phyloP scores from a whole-genome alignment of 1,140 invertebrate genomes.

The Calosoma granatense region DNA sequence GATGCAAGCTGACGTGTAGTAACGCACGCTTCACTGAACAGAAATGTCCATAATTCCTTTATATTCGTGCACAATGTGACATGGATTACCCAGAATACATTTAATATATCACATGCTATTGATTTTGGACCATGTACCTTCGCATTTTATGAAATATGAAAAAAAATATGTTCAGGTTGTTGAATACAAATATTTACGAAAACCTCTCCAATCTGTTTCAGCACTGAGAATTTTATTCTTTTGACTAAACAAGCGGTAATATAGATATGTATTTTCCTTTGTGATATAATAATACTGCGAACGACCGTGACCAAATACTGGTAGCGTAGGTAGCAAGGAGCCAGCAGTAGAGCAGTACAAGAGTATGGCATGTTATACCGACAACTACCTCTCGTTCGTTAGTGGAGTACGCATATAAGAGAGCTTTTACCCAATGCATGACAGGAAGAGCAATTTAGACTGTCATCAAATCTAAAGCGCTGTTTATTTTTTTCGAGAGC shows the following conservation, averaged over 20 bases:
- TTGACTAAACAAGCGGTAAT: background rate
- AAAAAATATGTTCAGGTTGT: background rate
- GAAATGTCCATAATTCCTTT: background rate
- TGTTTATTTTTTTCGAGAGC: background rate
- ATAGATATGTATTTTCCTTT: background rate
- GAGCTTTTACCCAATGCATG: background rate
- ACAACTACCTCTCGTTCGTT: no score
- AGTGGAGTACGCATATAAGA: no score
- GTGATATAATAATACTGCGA: no score
- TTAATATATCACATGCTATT: background rate
- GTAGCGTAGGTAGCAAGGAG: no score
- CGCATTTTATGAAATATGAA: background rate
- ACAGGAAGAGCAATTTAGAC: background rate
- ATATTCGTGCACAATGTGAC: background rate
- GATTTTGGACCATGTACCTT: background rate
- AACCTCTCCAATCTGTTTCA: background rate
- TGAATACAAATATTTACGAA: background rate
- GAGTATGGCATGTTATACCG: no score
- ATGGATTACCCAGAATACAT: background rate
- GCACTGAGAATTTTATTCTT: background rate
- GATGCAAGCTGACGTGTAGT: background rate
- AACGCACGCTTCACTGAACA: background rate
- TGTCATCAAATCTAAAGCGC: background rate
- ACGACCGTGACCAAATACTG: no score
- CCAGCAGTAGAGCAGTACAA: no score